Percentiles rank a stretch among this genome's conserved stretches.
These are phyloP conservation scores for Magallana gigas DNA, from an alignment of 1,140 invertebrate species.

Conservation along the genomic window DNA sequence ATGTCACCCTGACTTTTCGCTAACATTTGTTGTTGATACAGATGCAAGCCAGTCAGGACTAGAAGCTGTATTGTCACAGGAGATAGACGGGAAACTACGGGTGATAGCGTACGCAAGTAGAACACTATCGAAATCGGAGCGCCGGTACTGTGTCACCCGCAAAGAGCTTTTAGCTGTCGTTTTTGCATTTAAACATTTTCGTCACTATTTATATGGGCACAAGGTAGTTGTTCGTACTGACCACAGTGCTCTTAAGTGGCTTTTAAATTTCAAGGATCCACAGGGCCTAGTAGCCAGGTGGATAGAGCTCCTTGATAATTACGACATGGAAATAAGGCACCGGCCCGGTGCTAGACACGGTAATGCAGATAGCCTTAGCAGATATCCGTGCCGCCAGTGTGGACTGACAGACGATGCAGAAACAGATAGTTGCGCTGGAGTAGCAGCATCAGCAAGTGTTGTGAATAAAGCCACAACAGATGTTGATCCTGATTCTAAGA, in stretches of 20 bases:
- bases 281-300: no score
- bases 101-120: constrained; percentile 60
- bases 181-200: constrained; percentile 24
- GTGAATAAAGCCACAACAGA: not conserved
- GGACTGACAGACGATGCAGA: not conserved
- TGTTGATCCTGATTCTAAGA: not conserved
- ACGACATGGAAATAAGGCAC: no score
- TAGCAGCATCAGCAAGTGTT: not conserved
- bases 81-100: constrained; percentile 53
- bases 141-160: constrained; percentile 40
- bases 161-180: constrained; percentile 48
- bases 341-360: no score
- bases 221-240: not conserved
- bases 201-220: not conserved
- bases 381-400: constrained; percentile 10
- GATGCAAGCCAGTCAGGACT: no score
- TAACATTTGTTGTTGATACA: not conserved
- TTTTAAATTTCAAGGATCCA: constrained; percentile 20
- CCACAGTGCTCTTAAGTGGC: constrained; percentile 13
- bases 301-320: no score
- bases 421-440: not conserved
- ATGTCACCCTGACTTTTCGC: constrained; percentile 19
- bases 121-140: constrained; percentile 32
- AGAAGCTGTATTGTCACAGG: constrained; percentile 52
- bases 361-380: no score